Base-by-base conservation (phyloP, 2,113 vertebrate genomes). In the Gnathonemus echidnorhynchus region DNA sequence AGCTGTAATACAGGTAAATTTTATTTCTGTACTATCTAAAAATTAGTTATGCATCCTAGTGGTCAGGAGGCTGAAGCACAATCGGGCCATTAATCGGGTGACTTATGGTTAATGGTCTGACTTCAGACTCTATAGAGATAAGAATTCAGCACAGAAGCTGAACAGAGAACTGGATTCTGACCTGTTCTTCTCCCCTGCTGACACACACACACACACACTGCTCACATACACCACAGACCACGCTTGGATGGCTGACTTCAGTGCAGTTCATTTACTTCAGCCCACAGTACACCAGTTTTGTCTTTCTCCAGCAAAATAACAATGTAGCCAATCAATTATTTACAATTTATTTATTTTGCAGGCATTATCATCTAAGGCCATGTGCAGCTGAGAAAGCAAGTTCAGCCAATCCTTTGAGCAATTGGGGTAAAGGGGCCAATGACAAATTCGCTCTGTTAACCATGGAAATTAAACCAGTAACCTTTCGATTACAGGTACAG, bases 221-320 rank as follows among this genome's bases (percentile, higher is more conserved):
- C 74, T 80, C 24, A 88, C 27, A 42, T n/a, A 58, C 35, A 80
- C 10, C 84, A 90, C 58, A 89, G 31, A 91, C 13, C 35, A 45
- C 5, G 19, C 15, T 7, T 21, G 77, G 39, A 45, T 21, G 39
- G 6, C 66, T 50, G 4, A 56, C 15, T 56, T 87, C 50, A 94
- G 90, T 83, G 21, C 89, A 92, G 91, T 91, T 90, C 84, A 92
- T 95, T 96, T 95, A 94, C 93, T 95, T 95, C 93, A 94, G 93
- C 90, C 93, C 92, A 92, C 94, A 94, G 88, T 92, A 94, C 91
- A 91, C 90, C 89, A 56, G 90, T 90, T 88, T 92, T 91, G 89
- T 93, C 92, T 96, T 96, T 96, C 95, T 93, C 95, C 96, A 94
- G 95, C 96, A 96, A 96, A 96, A 95, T 52, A 95, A 93, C 91